These are phyloP conservation scores for Poeciliopsis infans DNA, from an alignment of 2,797 vertebrate genomes.

Conservation along the genomic window DNA sequence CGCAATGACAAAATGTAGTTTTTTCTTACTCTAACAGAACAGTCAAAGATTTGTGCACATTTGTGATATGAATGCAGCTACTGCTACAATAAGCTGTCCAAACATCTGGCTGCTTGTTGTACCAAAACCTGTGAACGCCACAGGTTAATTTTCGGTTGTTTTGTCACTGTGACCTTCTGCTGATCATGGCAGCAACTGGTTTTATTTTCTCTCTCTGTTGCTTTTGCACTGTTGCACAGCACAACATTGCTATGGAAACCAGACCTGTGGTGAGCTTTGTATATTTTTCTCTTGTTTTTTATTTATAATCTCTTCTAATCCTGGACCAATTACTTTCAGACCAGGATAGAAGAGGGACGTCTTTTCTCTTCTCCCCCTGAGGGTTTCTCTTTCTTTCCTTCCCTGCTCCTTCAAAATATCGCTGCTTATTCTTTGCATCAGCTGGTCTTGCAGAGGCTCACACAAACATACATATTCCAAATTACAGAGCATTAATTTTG, in stretches of 20 bases:
- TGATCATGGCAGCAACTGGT: constrained; percentile 51
- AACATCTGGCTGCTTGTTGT: neutral
- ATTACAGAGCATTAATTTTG: constrained; percentile 50
- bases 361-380: constrained; percentile 35
- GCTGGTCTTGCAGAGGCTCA: constrained; percentile 13
- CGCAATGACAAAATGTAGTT: too few species aligned
- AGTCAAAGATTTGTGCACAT: too few species aligned
- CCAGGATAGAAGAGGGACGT: constrained; percentile 67
- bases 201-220: constrained; percentile 56
- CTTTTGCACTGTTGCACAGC: constrained; percentile 57
- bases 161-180: constrained; percentile 23
- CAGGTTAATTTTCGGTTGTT: constrained; percentile 27
- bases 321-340: constrained; percentile 84
- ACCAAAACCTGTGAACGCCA: constrained; percentile 10
- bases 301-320: constrained; percentile 80
- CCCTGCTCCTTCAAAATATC: constrained; percentile 23
- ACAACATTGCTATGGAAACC: constrained; percentile 69
- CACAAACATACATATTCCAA: constrained; percentile 23
- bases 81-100: neutral
- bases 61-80: too few species aligned
- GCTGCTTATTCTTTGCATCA: constrained; percentile 6
- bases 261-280: constrained; percentile 63
- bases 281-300: constrained; percentile 52
- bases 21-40: too few species aligned
- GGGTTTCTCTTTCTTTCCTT: constrained; percentile 42